Evolutionary conservation across 2,113 vertebrate species (phyloP).

Genomic region (Solenodon paradoxus): DNA sequence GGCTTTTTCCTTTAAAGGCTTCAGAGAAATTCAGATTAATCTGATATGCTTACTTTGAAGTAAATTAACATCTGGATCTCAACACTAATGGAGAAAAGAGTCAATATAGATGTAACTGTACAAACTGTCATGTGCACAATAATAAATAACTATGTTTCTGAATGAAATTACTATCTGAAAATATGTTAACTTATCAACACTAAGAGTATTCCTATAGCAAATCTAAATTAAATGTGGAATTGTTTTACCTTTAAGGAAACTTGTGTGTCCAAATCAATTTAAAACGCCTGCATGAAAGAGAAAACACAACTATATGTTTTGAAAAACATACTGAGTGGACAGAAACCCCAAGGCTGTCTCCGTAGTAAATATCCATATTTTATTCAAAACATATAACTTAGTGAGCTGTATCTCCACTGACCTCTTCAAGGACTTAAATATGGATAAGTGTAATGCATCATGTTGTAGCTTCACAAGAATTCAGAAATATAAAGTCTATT

Average conservation of each 20-base stretch:
- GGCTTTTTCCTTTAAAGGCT: slow-evolving; percentile 31
- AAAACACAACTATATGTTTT: not conserved
- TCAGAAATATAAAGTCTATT: not conserved
- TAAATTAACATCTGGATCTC: slow-evolving; percentile 36
- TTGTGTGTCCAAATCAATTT: not conserved
- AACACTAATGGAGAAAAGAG: not conserved
- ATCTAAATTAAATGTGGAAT: slow-evolving; percentile 27
- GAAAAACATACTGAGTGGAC: not conserved
- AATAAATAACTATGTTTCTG: not conserved
- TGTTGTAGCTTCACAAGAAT: slow-evolving; percentile 29
- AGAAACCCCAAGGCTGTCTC: not conserved
- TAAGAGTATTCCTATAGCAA: not conserved
- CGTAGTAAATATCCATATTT: slow-evolving; percentile 27
- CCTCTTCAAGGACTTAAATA: not conserved
- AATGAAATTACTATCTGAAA: slow-evolving; percentile 15
- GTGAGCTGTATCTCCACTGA: not conserved
- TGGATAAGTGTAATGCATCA: not conserved
- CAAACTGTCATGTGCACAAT: not conserved
- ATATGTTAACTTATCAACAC: not conserved
- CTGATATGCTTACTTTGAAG: not conserved
- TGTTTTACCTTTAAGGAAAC: not conserved
- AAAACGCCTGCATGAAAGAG: not conserved
- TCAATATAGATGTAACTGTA: not conserved
- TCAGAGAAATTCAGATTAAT: not conserved
- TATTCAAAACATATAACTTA: not conserved